These are phyloP conservation scores for Xanthia icteritia DNA, from an alignment of 2,888 invertebrate genomes.

Conservation along the genomic window DNA sequence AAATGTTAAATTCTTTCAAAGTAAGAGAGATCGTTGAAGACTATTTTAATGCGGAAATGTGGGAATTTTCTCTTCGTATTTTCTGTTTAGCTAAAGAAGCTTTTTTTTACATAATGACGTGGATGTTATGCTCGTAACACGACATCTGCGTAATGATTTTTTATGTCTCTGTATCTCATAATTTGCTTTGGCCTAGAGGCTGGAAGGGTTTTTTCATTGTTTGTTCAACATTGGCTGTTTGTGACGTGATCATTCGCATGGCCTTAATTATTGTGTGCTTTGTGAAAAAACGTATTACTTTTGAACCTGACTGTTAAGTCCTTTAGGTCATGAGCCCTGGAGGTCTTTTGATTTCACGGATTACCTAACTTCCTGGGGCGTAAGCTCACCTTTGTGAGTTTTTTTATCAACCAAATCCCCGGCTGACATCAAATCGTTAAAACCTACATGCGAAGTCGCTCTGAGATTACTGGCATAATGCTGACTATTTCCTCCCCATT, in stretches of 20 bases:
- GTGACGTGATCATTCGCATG: conserved; percentile 19
- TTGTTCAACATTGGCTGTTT: conserved; percentile 7
- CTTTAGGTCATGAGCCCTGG: not conserved
- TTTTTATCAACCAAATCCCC: not conserved
- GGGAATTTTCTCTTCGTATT: conserved; percentile 22
- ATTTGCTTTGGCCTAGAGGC: conserved; percentile 16
- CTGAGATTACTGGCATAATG: not conserved
- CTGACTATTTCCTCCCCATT: no score
- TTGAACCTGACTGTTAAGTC: not conserved
- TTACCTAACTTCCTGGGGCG: not conserved
- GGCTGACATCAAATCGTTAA: not conserved
- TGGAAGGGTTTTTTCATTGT: not conserved
- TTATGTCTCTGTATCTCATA: conserved; percentile 10
- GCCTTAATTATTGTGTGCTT: conserved; percentile 11
- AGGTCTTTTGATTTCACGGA: not conserved
- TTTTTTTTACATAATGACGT: conserved; percentile 33
- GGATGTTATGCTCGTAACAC: conserved; percentile 22
- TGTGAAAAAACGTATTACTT: conserved; percentile 9
- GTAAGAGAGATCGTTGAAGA: conserved; percentile 42
- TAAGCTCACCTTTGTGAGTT: not conserved
- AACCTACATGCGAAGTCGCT: not conserved
- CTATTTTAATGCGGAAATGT: conserved; percentile 51
- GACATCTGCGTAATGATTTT: conserved; percentile 25
- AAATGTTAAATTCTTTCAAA: conserved; percentile 60
- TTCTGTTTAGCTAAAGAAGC: conserved; percentile 5